A percentile compares a stretch with the other conserved stretches of the same genome.
phyloP scores from a whole-genome alignment of 2,113 vertebrate genomes.

The Xiphias gladius region DNA sequence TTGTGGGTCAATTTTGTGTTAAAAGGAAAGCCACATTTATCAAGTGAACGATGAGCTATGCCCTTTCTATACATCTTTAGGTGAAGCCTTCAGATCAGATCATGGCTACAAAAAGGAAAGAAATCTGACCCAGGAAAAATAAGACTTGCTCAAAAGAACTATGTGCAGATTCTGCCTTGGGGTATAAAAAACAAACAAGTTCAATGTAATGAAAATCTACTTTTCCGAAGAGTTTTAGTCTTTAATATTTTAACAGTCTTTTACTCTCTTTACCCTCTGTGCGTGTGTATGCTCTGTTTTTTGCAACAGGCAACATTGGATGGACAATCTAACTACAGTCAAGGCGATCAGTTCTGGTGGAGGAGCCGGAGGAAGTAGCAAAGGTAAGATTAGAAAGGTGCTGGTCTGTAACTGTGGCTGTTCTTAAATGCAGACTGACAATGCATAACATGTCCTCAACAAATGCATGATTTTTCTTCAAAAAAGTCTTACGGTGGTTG shows the following conservation, averaged over 20 bases:
- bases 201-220: slow-evolving; percentile 5
- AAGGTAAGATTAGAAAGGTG: slow-evolving; percentile 62
- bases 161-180: slow-evolving; percentile 12
- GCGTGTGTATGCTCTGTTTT: not conserved
- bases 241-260: not conserved
- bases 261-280: not conserved
- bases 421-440: not conserved
- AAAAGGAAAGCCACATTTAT: slow-evolving; percentile 45
- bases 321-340: slow-evolving; percentile 74
- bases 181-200: not conserved
- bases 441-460: not conserved
- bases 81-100: slow-evolving; percentile 27
- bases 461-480: not conserved
- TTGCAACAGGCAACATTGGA: slow-evolving; percentile 68
- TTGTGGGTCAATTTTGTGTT: not conserved
- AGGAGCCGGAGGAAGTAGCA: slow-evolving; percentile 51
- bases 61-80: slow-evolving; percentile 38
- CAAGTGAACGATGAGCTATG: slow-evolving; percentile 31
- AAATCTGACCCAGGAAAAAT: slow-evolving; percentile 31
- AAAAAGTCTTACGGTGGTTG: too few species aligned
- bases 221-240: not conserved
- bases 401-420: not conserved
- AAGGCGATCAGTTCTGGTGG: slow-evolving; percentile 64
- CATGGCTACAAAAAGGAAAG: slow-evolving; percentile 46
- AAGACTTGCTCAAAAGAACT: not conserved